Evolutionary conservation across 2,888 invertebrate species (phyloP).

Genomic region (Cheilosia variabilis): DNA sequence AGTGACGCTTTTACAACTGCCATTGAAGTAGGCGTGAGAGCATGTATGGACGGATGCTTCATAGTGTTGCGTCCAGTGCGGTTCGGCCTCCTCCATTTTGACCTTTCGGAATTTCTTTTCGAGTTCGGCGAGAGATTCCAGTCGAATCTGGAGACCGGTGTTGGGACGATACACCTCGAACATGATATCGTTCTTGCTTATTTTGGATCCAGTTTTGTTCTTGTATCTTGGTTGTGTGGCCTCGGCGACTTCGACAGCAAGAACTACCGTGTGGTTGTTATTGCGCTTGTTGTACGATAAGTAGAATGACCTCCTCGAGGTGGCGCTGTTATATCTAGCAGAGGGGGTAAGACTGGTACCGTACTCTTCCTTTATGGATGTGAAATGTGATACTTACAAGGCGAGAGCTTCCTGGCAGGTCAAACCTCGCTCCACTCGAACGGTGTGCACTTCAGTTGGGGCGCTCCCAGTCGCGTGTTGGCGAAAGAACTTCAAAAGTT

Average conservation of each 20-base stretch:
- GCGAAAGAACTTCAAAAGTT: constrained; percentile 92
- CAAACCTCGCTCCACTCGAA: constrained; percentile 95
- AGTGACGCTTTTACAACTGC: constrained; percentile 92
- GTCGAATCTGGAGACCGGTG: constrained; percentile 93
- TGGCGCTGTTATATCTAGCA: constrained; percentile 67
- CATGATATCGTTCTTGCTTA: constrained; percentile 89
- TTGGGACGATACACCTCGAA: constrained; percentile 94
- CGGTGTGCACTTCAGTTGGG: constrained; percentile 96
- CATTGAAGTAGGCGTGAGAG: constrained; percentile 96
- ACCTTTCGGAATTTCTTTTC: constrained; percentile 96
- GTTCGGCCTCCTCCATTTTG: constrained; percentile 90
- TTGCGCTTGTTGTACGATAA: constrained; percentile 93
- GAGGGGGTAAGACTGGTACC: too few species aligned
- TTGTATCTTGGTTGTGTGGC: constrained; percentile 74
- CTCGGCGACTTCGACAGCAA: constrained; percentile 89
- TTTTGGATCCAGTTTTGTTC: constrained; percentile 86
- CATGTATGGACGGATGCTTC: constrained; percentile 92
- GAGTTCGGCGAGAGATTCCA: constrained; percentile 94
- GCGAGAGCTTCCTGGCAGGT: constrained; percentile 95
- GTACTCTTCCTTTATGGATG: too few species aligned
- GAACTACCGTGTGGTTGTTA: constrained; percentile 93
- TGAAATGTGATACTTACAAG: constrained; percentile 84
- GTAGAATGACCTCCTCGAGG: constrained; percentile 93
- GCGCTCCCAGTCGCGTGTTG: constrained; percentile 96
- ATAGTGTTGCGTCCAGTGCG: constrained; percentile 96